Base-by-base conservation (phyloP, 1,140 invertebrate genomes). In the Papilio polytes region DNA sequence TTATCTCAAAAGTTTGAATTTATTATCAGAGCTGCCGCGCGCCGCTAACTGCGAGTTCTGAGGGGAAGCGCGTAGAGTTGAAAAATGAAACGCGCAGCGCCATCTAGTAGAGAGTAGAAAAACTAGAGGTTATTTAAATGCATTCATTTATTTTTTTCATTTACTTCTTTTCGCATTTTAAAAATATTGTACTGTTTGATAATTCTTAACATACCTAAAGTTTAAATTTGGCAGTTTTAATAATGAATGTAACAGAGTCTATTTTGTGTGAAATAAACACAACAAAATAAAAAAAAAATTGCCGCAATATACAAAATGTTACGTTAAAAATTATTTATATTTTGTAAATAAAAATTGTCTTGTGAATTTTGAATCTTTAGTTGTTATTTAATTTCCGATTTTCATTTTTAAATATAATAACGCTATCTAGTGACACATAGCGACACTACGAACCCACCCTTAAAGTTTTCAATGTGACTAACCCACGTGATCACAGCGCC, bases 31-130 rank as follows among this genome's bases (percentile, higher is more conserved):
- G 10, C 63, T 15, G 26, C 15, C 13, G 36, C 36, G 36, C 36
- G 36, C 63, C 13, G 12, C 26, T 36, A 18, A 70, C 22, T 22
- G 2, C 63, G 13, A 66, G 2, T 26, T 66, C 63, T 9, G 12
- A 36, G 22, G 22, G 26, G 26, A 31, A 13, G 1, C 63, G 3
- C 26, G 13, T 31, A 70, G 22, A 18, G 13, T 66, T 26, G 63
- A 70, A 63, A 76, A 46, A 22, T 76, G 44, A 6, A 51, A 87
- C 85, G 26, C 4, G 78, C 86, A 84, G 80, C 86, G 90, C 87
- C 90, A 92, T 91, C 91, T 91, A 26, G 81, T 85, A 59, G 82
- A 77, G 90, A 83, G 88, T 92, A 90, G 90, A 78, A 3, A 72
- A 79, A 83, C 66, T 74, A 8, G 15, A 79, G 22, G 26, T 4